Evolutionary conservation across 2,888 invertebrate genomes (phyloP).

Genomic region (Entomobrya multifasciata): DNA sequence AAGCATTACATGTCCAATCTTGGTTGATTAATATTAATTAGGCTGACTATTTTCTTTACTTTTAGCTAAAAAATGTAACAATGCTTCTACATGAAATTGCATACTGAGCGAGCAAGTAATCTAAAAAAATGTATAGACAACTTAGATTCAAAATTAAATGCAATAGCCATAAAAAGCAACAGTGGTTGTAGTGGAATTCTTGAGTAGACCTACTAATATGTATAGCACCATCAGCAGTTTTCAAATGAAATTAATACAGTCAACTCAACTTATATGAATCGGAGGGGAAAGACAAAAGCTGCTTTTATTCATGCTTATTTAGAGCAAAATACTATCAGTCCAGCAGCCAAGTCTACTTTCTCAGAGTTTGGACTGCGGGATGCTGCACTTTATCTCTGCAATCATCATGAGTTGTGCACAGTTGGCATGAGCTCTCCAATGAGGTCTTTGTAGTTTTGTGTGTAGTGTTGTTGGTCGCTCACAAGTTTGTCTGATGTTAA

Average conservation of each 20-base stretch:
- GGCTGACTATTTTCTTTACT: too few relatives aligned
- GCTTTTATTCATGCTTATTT: background rate
- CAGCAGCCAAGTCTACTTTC: background rate
- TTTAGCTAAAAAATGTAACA: too few relatives aligned
- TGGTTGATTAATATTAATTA: too few relatives aligned
- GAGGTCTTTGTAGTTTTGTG: background rate
- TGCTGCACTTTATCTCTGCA: slow-evolving; percentile 46
- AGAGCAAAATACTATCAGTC: background rate
- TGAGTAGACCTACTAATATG: too few relatives aligned
- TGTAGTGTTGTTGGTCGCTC: background rate
- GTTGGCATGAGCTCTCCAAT: slow-evolving; percentile 39
- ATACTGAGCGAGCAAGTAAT: too few relatives aligned
- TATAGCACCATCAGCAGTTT: slow-evolving; percentile 25
- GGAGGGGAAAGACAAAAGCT: background rate
- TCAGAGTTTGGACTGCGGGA: background rate
- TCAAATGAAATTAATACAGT: slow-evolving; percentile 8
- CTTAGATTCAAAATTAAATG: too few relatives aligned
- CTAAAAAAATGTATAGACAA: too few relatives aligned
- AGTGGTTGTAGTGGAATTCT: too few relatives aligned
- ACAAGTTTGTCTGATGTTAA: background rate
- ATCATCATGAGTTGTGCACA: slow-evolving; percentile 38
- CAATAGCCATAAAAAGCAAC: too few relatives aligned
- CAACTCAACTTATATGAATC: too few relatives aligned
- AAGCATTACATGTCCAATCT: too few relatives aligned
- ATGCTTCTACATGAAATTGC: too few relatives aligned